Conservation (phyloP, 35 echinoderm and acorn worm species). For the Strongylocentrotus purpuratus region DNA sequence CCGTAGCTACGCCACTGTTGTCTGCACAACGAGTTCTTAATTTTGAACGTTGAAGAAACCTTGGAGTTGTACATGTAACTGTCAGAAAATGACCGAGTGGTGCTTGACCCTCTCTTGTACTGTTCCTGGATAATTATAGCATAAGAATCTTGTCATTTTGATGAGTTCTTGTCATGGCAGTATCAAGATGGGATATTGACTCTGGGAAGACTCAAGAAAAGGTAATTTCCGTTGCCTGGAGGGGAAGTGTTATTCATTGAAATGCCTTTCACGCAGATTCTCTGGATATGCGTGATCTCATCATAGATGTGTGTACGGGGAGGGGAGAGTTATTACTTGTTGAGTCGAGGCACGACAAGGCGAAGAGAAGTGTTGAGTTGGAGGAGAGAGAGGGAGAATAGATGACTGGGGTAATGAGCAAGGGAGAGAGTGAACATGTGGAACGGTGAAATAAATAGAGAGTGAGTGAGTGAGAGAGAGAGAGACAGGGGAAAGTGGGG, state of each 20-base stretch:
- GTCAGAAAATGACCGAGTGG: neutral
- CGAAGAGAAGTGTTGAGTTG: neutral
- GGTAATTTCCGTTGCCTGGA: constrained; percentile 8
- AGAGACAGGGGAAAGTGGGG: neutral
- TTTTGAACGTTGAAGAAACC: neutral
- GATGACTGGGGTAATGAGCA: too few species aligned
- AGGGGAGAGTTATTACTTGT: neutral
- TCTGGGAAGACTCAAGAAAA: neutral
- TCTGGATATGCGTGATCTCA: neutral
- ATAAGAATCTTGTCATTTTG: neutral
- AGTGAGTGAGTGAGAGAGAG: neutral
- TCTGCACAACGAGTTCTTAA: neutral
- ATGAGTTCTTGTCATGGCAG: neutral
- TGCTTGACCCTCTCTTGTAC: neutral
- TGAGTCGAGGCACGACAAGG: neutral
- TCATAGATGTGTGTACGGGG: neutral
- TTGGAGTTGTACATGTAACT: neutral
- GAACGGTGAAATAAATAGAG: neutral
- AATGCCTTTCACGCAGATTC: neutral
- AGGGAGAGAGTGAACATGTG: too few species aligned
- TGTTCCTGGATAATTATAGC: neutral
- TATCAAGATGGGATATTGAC: neutral
- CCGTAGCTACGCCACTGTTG: too few species aligned
- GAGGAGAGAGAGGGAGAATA: neutral
- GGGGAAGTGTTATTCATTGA: neutral